A percentile compares a stretch with the other conserved stretches of the same genome.
Conservation (phyloP, 2,888 invertebrate genomes). For the Plemyria rubiginata region DNA sequence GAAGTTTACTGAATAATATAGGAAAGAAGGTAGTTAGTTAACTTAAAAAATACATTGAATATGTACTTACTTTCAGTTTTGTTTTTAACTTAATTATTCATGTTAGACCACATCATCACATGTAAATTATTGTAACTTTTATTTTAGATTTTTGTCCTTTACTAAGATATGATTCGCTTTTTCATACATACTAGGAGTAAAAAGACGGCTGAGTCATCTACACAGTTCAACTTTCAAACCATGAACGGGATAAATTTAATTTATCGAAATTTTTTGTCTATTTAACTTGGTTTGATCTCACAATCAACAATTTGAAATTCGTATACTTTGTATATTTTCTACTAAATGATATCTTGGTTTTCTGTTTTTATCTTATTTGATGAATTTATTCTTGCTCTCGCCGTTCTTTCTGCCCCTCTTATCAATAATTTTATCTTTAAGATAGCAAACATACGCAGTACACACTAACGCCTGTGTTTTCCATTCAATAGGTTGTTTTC, state of each 20-base stretch:
- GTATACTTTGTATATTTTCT: too few species aligned
- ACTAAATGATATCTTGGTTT: too few species aligned
- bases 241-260: neutral
- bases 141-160: neutral
- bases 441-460: slow-evolving; percentile 19
- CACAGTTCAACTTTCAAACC: neutral
- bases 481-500: slow-evolving; percentile 84
- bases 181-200: slow-evolving; percentile 1
- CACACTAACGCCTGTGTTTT: slow-evolving; percentile 78
- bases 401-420: slow-evolving; percentile 5
- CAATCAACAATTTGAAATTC: too few species aligned
- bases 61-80: neutral
- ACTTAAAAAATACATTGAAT: neutral
- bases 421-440: neutral
- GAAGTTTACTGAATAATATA: neutral
- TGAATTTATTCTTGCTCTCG: neutral
- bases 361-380: neutral
- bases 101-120: neutral
- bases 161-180: slow-evolving; percentile 4
- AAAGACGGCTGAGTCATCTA: neutral
- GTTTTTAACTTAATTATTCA: neutral
- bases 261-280: neutral
- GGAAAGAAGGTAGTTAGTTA: neutral
- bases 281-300: too few species aligned
- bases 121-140: neutral